These are phyloP conservation scores for Gonocerus acuteangulatus DNA, from an alignment of 2,888 invertebrate species.

Conservation along the genomic window DNA sequence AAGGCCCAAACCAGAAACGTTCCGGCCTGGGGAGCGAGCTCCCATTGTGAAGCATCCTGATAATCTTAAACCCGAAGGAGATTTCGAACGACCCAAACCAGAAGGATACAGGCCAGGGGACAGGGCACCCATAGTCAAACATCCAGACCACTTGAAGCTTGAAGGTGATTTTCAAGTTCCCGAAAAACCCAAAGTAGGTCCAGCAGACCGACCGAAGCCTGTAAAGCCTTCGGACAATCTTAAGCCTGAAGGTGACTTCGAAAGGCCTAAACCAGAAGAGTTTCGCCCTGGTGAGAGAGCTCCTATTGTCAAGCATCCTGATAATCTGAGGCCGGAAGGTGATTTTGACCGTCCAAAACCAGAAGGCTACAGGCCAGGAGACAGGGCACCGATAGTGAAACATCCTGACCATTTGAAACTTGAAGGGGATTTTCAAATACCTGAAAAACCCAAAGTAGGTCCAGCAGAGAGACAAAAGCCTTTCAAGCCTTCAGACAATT, in stretches of 20 bases:
- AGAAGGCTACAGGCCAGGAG: slow-evolving; percentile 49
- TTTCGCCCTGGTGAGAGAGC: slow-evolving; percentile 45
- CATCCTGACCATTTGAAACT: slow-evolving; percentile 51
- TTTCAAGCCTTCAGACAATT: slow-evolving; percentile 38
- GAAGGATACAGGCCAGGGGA: slow-evolving; percentile 45
- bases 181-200: slow-evolving; percentile 42
- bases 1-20: slow-evolving; percentile 39
- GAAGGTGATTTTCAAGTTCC: slow-evolving; percentile 42
- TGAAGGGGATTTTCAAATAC: slow-evolving; percentile 46
- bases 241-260: slow-evolving; percentile 49
- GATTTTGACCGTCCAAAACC: slow-evolving; percentile 45
- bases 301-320: slow-evolving; percentile 44
- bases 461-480: slow-evolving; percentile 47
- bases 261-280: slow-evolving; percentile 43
- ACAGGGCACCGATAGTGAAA: slow-evolving; percentile 46
- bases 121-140: slow-evolving; percentile 46
- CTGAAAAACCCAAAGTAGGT: slow-evolving; percentile 41
- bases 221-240: slow-evolving; percentile 47
- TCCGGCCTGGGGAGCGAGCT: slow-evolving; percentile 50
- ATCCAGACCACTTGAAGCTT: slow-evolving; percentile 51
- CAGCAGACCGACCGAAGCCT: slow-evolving; percentile 44
- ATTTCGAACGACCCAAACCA: slow-evolving; percentile 46
- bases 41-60: slow-evolving; percentile 45
- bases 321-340: slow-evolving; percentile 51
- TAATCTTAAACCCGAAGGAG: slow-evolving; percentile 52